phyloP scores from a whole-genome alignment of 2,113 vertebrate species.

The Rynchops niger region DNA sequence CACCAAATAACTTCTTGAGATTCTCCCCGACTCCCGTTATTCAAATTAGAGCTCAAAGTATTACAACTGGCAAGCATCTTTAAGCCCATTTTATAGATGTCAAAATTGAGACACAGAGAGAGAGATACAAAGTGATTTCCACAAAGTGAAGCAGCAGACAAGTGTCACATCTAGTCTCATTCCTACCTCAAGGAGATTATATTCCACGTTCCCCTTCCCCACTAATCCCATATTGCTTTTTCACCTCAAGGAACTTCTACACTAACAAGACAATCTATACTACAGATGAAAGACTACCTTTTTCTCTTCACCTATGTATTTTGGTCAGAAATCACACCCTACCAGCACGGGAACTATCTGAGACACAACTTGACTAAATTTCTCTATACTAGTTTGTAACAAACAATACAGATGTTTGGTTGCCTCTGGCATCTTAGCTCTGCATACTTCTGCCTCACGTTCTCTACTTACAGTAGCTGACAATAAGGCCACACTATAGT shows the following conservation, averaged over 20 bases:
- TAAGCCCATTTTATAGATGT: background rate
- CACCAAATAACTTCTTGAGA: background rate
- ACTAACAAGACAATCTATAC: background rate
- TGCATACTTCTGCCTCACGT: background rate
- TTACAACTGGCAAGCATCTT: background rate
- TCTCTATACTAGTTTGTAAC: background rate
- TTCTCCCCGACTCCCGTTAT: fast-evolving
- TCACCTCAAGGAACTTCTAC: background rate
- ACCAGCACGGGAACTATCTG: background rate
- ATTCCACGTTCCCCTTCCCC: background rate
- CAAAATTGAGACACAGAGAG: background rate
- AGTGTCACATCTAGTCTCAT: background rate
- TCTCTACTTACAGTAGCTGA: background rate
- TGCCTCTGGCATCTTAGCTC: background rate
- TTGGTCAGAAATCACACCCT: background rate
- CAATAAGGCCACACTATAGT: fast-evolving
- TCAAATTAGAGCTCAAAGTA: background rate
- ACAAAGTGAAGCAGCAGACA: background rate
- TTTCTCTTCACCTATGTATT: background rate
- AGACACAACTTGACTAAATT: background rate
- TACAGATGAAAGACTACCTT: background rate
- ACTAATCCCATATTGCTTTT: background rate
- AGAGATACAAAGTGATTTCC: background rate
- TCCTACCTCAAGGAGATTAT: background rate
- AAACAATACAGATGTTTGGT: background rate